These are phyloP conservation scores for Cynoglossus semilaevis DNA, from an alignment of 2,113 vertebrate genomes.

Conservation along the genomic window DNA sequence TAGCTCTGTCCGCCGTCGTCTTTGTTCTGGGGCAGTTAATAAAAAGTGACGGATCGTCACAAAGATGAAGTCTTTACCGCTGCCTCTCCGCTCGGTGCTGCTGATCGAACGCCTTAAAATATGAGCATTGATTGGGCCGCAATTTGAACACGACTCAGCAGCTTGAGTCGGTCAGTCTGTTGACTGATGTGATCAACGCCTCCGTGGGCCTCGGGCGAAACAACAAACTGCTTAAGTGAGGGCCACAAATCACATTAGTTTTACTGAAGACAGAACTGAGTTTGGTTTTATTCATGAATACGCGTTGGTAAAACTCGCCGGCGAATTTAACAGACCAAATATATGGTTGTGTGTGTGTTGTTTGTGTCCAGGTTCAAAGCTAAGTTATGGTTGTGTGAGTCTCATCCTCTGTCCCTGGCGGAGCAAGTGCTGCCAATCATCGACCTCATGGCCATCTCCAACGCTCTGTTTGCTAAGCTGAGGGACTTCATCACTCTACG, in stretches of 20 bases:
- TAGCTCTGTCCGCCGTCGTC: conserved; percentile 9
- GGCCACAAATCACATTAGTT: conserved; percentile 15
- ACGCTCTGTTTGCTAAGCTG: conserved; percentile 93
- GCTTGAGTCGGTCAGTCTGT: conserved; percentile 26
- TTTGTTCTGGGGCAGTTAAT: conserved; percentile 4
- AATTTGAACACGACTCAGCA: conserved; percentile 33
- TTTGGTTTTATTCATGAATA: not conserved
- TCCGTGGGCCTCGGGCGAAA: conserved; percentile 26
- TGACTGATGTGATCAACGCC: conserved; percentile 36
- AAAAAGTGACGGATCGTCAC: conserved; percentile 26
- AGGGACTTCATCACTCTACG: conserved; percentile 95
- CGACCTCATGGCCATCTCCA: conserved; percentile 98
- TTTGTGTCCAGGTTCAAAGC: conserved; percentile 90
- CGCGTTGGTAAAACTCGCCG: not conserved
- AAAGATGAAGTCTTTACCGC: conserved; percentile 19
- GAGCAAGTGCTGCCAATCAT: conserved; percentile 97
- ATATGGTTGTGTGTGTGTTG: too few species aligned
- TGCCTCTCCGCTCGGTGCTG: conserved; percentile 26
- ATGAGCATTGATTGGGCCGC: conserved; percentile 28
- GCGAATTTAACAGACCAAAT: not conserved
- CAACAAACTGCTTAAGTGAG: conserved; percentile 4
- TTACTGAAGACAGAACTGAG: conserved; percentile 3
- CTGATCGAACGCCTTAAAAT: conserved; percentile 35
- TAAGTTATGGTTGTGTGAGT: conserved; percentile 96
- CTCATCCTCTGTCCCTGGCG: conserved; percentile 91